Percentiles rank a stretch among this genome's conserved stretches.
Evolutionary conservation across 2,888 invertebrate species (phyloP).

Genomic region (Synergus gifuensis): DNA sequence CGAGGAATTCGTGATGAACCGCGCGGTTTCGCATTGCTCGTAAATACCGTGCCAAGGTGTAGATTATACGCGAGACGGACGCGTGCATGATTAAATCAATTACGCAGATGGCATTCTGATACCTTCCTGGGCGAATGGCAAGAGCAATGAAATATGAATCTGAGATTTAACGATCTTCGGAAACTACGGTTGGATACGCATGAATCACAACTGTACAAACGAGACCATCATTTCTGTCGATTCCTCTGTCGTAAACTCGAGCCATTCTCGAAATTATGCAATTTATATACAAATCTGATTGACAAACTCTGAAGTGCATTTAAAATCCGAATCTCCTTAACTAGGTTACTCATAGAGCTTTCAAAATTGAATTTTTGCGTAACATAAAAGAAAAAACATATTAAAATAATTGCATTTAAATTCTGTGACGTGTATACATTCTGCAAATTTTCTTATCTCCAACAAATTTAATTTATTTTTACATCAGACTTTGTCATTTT

Average conservation of each 20-base stretch:
- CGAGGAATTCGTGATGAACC: conserved; percentile 41
- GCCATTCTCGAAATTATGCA: background rate
- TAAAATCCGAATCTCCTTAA: background rate
- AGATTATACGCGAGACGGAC: conserved; percentile 25
- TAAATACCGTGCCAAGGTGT: conserved; percentile 35
- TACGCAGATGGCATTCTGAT: conserved; percentile 33
- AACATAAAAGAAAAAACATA: too few relatives aligned
- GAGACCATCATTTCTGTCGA: background rate
- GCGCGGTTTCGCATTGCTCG: conserved; percentile 38
- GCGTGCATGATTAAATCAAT: conserved; percentile 39
- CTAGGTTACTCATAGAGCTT: too few relatives aligned
- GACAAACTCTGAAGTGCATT: background rate
- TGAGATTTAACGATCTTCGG: conserved; percentile 4
- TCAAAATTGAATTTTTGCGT: too few relatives aligned
- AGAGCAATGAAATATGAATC: conserved; percentile 36
- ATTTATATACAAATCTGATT: background rate
- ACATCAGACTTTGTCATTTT: background rate
- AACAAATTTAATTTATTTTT: background rate
- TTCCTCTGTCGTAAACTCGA: background rate
- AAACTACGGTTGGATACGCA: background rate
- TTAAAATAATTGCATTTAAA: too few relatives aligned
- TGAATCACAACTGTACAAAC: conserved; percentile 22
- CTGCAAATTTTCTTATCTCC: too few relatives aligned
- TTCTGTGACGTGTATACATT: too few relatives aligned
- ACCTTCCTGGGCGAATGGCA: conserved; percentile 18